Percentiles rank a stretch among this genome's conserved stretches.
These are phyloP conservation scores for Takifugu rubripes DNA, from an alignment of 2,797 vertebrate genomes.

Conservation along the genomic window DNA sequence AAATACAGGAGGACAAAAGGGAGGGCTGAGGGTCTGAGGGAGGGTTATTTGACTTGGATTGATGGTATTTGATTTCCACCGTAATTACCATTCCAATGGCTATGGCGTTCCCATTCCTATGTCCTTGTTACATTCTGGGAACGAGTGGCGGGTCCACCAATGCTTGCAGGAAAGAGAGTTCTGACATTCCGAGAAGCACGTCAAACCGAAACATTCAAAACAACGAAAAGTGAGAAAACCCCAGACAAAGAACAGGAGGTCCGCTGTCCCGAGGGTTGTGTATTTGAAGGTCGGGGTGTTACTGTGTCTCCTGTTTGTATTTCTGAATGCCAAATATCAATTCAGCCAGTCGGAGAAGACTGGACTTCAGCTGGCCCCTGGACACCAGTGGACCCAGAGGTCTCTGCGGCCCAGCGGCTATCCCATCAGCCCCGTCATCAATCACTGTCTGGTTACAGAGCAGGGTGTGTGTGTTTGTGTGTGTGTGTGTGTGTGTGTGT, in stretches of 20 bases:
- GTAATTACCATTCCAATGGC: conserved; percentile 83
- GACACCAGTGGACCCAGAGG: conserved; percentile 39
- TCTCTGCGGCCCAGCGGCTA: conserved; percentile 27
- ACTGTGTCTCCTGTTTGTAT: not conserved
- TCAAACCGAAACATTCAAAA: not conserved
- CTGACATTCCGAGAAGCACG: too few species aligned
- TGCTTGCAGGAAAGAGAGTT: too few species aligned
- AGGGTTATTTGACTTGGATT: conserved; percentile 69
- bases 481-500: conserved; percentile 6
- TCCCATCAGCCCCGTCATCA: conserved; percentile 53
- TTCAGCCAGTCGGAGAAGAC: conserved; percentile 25
- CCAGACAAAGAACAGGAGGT: conserved; percentile 18
- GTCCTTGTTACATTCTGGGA: conserved; percentile 77
- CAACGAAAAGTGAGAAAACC: conserved; percentile 3
- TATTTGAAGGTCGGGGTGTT: too few species aligned
- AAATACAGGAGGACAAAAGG: conserved; percentile 39
- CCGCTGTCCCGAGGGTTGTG: conserved; percentile 16
- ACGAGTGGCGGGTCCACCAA: conserved; percentile 72
- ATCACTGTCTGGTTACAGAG: conserved; percentile 52
- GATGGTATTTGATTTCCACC: conserved; percentile 82
- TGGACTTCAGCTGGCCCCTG: conserved; percentile 36
- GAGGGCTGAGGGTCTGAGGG: conserved; percentile 40
- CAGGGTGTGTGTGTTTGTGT: conserved; percentile 12
- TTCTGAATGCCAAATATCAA: conserved; percentile 3
- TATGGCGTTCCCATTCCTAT: conserved; percentile 77